Base-by-base conservation (phyloP, 2,113 vertebrate genomes). In the Madoqua kirkii region DNA sequence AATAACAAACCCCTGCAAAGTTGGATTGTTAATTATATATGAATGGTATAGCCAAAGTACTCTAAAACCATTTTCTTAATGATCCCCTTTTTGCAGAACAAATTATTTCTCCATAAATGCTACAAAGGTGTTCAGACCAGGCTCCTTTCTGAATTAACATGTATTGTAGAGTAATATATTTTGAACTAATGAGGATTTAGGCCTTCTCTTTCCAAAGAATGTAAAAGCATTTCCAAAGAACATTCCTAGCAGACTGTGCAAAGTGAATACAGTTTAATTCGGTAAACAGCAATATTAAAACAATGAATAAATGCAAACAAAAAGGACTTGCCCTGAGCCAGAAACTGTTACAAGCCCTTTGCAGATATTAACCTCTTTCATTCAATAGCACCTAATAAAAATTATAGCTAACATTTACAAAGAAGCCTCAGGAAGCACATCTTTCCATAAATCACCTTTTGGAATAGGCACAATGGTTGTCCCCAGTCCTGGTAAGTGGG, bases 321-420 rank as follows among this genome's bases (percentile, higher is more conserved):
- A 79, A 88, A 79, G 23, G 45, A 48, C 25, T 93, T 82, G n/a
- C 25, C 62, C 12, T 67, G 16, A 54, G 6, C 29, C 33, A 23
- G 89, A 33, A 96, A 88, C 82, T 79, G 9, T 96, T 96, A 45
- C 74, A 91, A 96, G 57, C 31, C 40, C 43, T 93, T 93, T 60
- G 52, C 55, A 95, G 81, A 95, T 95, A 94, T 78, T 96, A 93
- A 93, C 85, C 84, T 95, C 64, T 96, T 87, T 81, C 90, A 92
- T 97, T 86, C 92, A 92, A 84, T 33, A 95, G 31, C 16, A 64
- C 62, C 78, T 95, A 81, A 95, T 96, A 87, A 96, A 98, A 90
- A 84, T 85, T 79, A 92, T 60, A 90, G 88, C 48, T 87, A 85
- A 90, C 48, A 71, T 94, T 92, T 94, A 87, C 87, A 95, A 89